Conservation (phyloP, 1,140 invertebrate genomes). For the Pemphigus obesinymphae region DNA sequence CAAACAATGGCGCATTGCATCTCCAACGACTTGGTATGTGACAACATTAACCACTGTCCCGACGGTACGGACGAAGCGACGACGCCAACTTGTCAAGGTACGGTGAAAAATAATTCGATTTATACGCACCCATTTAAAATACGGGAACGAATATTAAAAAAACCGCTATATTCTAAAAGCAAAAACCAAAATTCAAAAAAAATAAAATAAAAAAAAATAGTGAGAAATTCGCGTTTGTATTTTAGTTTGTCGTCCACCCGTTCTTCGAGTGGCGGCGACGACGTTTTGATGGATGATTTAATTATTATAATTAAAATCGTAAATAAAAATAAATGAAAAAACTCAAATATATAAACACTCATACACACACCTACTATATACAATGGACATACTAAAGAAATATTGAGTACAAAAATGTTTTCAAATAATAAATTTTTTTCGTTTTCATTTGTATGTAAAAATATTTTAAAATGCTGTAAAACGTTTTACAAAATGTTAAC, state of each 20-base stretch:
- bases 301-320: not conserved
- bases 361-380: not conserved
- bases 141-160: no score
- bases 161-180: no score
- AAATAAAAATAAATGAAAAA: no score
- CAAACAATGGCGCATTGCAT: constrained; percentile 83
- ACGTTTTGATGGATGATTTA: not conserved
- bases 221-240: not conserved
- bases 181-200: no score
- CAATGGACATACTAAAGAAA: no score
- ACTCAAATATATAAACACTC: not conserved
- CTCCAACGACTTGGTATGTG: constrained; percentile 78
- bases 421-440: no score
- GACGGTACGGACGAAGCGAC: constrained; percentile 84
- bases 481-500: no score
- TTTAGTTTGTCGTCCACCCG: not conserved
- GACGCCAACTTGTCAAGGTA: constrained; percentile 74
- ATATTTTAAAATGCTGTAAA: no score
- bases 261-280: not conserved
- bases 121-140: not conserved
- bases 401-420: no score
- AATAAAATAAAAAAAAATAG: not conserved
- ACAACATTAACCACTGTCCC: constrained; percentile 86
- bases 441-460: no score
- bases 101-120: constrained; percentile 46